Evolutionary conservation across 2,797 vertebrate species (phyloP), one percentile per base, ranked within the genome.

Genomic region (Coregonus sp.): DNA sequence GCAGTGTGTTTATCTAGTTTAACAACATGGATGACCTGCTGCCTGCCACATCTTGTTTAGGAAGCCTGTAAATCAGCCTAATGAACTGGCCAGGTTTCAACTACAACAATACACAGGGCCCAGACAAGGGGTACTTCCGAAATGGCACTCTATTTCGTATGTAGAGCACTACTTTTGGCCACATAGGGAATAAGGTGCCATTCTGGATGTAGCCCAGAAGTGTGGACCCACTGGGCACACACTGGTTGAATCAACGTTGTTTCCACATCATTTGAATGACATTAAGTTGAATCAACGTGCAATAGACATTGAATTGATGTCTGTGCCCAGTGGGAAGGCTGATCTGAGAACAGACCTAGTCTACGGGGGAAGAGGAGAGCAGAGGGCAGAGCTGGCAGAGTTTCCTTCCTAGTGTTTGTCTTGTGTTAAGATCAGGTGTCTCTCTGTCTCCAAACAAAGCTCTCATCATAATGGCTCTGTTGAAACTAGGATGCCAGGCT

Each of bases 341-440:
- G 40, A 47, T 47, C 40, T 47, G 40, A 12, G 40, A 47, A 47
- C 40, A 47, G 2, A 47, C 40, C 40, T 47, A 47, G 40, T 47
- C 40, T 47, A 47, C 9, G 9, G 40, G 9, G 40, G 40, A 47
- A 47, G 59, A 61, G 4, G 59, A 20, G 59, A 59, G 18, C n/a
- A 20, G n/a, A 12, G 50, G 50, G 50, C 20, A 72, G 29, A 52
- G 25, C 70, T 72, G 70, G 70, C 50, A 51, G n/a, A 29, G 70
- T 52, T 51, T 54, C 4, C 29, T 61, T 61, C n/a, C 7, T 61
- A 61, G 20, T 4, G 20, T 25, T n/a, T 12, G 25, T 31, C 37
- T 12, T 70, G n/a, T 72, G 50, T 72, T 72, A 72, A 50, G 70
- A 72, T 72, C 70, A 52, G 50, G 70, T 72, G 50, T 72, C 70